Conservation (phyloP, 64 coral and sea anemone species). For the Trachythela sp. region DNA sequence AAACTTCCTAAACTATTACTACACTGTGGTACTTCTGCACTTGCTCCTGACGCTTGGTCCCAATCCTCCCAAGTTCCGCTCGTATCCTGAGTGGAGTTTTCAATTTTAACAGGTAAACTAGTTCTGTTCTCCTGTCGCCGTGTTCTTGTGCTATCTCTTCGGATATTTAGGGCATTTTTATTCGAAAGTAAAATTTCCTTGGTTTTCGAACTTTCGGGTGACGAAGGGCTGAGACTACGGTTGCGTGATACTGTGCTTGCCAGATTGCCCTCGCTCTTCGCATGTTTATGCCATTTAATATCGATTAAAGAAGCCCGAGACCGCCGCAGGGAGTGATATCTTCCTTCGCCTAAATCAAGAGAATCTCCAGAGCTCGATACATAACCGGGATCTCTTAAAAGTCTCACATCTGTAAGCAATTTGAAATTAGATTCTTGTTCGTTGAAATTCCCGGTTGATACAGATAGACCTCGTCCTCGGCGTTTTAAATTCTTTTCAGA, state of each 20-base stretch:
- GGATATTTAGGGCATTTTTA: not conserved
- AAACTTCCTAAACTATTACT: conserved; percentile 21
- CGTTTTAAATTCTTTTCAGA: not conserved
- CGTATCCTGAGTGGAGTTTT: not conserved
- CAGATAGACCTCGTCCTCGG: not conserved
- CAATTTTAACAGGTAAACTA: not conserved
- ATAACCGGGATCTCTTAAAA: conserved; percentile 13
- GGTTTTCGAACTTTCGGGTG: not conserved
- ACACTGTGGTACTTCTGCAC: not conserved
- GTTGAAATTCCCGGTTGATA: not conserved
- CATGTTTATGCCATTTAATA: not conserved
- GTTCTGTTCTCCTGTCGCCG: not conserved
- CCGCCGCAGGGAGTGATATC: conserved; percentile 1
- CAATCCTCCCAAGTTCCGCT: not conserved
- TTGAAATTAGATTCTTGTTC: conserved; percentile 6
- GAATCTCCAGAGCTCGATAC: not conserved
- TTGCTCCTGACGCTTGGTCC: not conserved
- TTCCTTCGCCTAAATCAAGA: not conserved
- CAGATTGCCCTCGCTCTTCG: not conserved
- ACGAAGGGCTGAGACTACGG: not conserved
- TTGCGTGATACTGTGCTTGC: not conserved
- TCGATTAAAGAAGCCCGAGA: conserved; percentile 2
- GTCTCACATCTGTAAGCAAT: not conserved
- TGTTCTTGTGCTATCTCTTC: not conserved
- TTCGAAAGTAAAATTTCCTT: not conserved